These are phyloP conservation scores for Andrena minutula DNA, from an alignment of 2,888 invertebrate species.

Conservation along the genomic window DNA sequence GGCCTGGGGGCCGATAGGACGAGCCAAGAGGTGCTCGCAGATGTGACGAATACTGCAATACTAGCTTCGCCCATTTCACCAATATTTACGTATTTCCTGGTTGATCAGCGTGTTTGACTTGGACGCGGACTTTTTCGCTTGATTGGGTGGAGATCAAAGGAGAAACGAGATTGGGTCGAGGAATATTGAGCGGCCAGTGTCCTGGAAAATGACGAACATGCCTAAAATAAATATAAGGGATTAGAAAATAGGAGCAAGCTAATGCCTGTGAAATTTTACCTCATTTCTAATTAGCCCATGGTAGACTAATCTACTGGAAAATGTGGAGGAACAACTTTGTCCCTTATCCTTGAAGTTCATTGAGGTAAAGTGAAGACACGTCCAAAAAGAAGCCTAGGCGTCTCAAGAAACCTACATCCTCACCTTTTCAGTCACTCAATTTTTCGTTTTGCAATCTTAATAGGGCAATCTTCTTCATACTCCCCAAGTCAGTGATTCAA, in stretches of 20 bases:
- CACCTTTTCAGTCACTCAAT: too few relatives aligned
- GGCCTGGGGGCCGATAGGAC: conserved; percentile 31
- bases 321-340: too few relatives aligned
- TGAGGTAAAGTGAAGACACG: too few relatives aligned
- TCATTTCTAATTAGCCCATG: neutral
- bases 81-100: conserved; percentile 18
- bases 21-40: conserved; percentile 7
- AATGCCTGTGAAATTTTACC: neutral
- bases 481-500: neutral
- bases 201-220: neutral
- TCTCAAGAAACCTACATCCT: too few relatives aligned
- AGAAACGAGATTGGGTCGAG: conserved; percentile 22
- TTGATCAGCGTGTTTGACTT: conserved; percentile 21
- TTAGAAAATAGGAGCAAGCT: neutral
- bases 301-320: too few relatives aligned
- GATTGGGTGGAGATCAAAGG: conserved; percentile 29
- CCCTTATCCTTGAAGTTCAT: too few relatives aligned
- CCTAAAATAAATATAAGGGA: conserved; percentile 4
- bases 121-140: conserved; percentile 21
- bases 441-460: too few relatives aligned
- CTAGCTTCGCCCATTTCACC: neutral
- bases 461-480: too few relatives aligned
- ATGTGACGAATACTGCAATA: conserved; percentile 11
- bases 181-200: neutral
- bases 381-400: too few relatives aligned